Conservation (phyloP, 1,140 invertebrate genomes). For the Platorchestia sp. region DNA sequence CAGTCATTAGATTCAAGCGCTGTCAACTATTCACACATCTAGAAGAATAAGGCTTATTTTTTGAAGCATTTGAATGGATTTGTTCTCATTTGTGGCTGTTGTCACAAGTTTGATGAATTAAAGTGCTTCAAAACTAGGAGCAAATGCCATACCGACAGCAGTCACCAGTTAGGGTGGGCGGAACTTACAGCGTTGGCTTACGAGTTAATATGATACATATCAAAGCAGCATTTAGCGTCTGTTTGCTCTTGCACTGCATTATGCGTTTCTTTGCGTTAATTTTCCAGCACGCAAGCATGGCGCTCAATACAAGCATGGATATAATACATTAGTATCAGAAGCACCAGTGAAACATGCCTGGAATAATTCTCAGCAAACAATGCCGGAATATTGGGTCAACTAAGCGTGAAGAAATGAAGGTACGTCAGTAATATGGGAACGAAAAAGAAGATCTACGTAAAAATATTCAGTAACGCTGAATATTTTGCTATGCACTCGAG, state of each 20-base stretch:
- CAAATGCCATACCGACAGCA: too few relatives aligned
- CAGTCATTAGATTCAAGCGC: too few relatives aligned
- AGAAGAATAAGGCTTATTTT: too few relatives aligned
- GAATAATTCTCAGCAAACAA: neutral
- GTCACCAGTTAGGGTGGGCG: too few relatives aligned
- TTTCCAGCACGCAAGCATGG: neutral
- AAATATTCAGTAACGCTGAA: neutral
- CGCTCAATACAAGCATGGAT: neutral
- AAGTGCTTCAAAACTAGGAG: too few relatives aligned
- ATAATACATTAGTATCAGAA: neutral
- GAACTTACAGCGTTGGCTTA: too few relatives aligned
- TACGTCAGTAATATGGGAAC: neutral
- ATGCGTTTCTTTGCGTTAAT: neutral
- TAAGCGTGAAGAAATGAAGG: neutral
- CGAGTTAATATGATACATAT: too few relatives aligned
- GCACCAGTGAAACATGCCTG: neutral
- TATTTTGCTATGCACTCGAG: neutral
- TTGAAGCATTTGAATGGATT: too few relatives aligned
- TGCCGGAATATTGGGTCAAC: neutral
- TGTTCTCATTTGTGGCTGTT: too few relatives aligned
- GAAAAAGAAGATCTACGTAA: neutral
- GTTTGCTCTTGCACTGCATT: neutral
- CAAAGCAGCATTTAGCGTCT: neutral
- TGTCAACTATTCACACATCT: too few relatives aligned
- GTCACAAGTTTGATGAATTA: too few relatives aligned